Base-by-base conservation (phyloP, 2,797 vertebrate species). In the Amazonetta brasiliensis region DNA sequence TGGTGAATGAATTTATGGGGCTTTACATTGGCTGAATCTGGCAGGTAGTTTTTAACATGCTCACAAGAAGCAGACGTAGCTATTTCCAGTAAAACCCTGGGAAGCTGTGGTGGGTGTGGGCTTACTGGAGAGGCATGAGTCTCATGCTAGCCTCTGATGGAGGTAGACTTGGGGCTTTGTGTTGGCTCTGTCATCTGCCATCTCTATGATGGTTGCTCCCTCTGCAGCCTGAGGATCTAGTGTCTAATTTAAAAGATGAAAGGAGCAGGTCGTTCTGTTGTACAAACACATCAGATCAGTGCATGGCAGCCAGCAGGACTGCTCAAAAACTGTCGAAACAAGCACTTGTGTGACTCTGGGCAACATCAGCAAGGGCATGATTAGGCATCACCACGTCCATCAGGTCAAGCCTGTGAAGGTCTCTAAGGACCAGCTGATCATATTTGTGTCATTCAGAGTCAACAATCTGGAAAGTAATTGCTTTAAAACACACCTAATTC, bases 381-480 rank as follows among this genome's bases (percentile, higher is more conserved):
- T 84, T 41, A 55, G 66, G 67, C 64, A 60, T 31, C 89, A 58
- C 75, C 89, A 80, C 68, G 71, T 91, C 87, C 92, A 85, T 37
- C 84, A 59, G 89, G 79, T 87, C 86, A 86, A 66, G 60, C 54
- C 64, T 5, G 1, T 62, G 67, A 76, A 87, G 60, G 90, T 59
- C 80, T 58, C 55, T 37, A 26, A 88, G 88, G 84, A 89, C 9
- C 0, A 50, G 30, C 55, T 2, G 5, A 89, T 73, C 87, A 12
- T 62, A 58, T 82, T 71, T 87, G 59, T 91, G 95, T 77, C 68
- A 18, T 72, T 94, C 81, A n/a, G 54, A 86, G 85, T 74, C 95
- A 95, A 97, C 84, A 85, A 85, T 89, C 86, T 81, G 76, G 79
- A 84, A 94, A 89, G 55, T 56, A 95, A 89, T 58, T 28, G 23